Conservation (phyloP, 2,797 vertebrate genomes). For the Urocyon cinereoargenteus region DNA sequence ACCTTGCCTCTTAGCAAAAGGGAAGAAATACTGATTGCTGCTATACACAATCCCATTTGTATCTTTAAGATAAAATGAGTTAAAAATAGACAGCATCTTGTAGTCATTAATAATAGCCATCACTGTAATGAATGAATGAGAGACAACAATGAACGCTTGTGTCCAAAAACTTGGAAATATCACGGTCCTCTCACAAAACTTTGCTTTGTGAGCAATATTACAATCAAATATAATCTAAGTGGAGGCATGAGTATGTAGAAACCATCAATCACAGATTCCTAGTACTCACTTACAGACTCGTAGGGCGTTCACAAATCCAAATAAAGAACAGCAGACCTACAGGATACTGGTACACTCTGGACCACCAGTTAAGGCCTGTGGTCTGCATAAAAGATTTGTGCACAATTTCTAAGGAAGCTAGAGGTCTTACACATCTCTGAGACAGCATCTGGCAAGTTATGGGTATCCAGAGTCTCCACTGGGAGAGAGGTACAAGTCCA, state of each 20-base stretch:
- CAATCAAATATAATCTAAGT: not conserved
- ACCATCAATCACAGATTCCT: not conserved
- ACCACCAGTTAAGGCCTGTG: not conserved
- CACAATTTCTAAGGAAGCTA: not conserved
- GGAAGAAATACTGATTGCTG: not conserved
- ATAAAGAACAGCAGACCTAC: not conserved
- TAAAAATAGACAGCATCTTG: not conserved
- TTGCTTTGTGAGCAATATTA: not conserved
- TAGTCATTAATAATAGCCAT: not conserved
- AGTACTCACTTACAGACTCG: not conserved
- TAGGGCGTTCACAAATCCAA: not conserved
- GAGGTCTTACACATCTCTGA: not conserved
- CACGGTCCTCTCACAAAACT: not conserved
- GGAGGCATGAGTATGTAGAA: not conserved
- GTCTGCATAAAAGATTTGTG: not conserved
- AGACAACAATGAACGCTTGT: not conserved
- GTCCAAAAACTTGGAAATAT: not conserved
- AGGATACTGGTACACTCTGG: not conserved
- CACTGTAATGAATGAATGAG: not conserved
- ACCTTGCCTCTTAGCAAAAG: not conserved
- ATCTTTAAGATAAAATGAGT: not conserved
- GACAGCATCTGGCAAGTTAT: not conserved
- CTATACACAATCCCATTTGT: not conserved
- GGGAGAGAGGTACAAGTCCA: not conserved
- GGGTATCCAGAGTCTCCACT: not conserved